Percentiles rank a stretch among this genome's conserved stretches.
These are phyloP conservation scores for Trachymyrmex septentrionalis DNA, from an alignment of 1,140 invertebrate species.

Conservation along the genomic window DNA sequence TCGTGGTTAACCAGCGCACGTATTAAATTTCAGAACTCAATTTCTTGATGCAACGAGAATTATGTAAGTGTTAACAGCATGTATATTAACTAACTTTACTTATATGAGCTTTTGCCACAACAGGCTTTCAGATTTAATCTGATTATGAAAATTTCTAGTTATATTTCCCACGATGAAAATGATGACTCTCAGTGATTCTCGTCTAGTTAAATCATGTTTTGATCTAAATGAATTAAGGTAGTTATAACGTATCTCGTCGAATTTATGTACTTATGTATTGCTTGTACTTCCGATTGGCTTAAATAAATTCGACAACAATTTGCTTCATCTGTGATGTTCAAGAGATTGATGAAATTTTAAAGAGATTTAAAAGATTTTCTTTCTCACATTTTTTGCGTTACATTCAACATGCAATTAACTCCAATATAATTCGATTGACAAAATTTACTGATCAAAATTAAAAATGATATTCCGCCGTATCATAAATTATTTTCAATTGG, in stretches of 20 bases:
- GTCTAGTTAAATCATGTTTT: background rate
- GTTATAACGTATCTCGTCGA: background rate
- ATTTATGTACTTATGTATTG: no score
- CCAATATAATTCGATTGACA: background rate
- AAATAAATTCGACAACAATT: slow-evolving; percentile 64
- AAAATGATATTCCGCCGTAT: slow-evolving; percentile 6
- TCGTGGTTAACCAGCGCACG: slow-evolving; percentile 28
- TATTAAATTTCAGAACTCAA: slow-evolving; percentile 32
- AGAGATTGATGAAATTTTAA: background rate
- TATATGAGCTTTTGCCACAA: background rate
- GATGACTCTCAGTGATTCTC: background rate
- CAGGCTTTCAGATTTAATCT: background rate
- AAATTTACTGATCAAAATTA: slow-evolving; percentile 2
- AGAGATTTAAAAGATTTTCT: background rate
- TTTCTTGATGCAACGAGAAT: background rate
- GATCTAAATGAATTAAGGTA: background rate
- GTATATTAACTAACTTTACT: slow-evolving; percentile 3
- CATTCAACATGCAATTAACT: slow-evolving; percentile 1
- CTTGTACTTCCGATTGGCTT: background rate
- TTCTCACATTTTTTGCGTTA: background rate
- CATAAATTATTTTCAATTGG: slow-evolving; percentile 1
- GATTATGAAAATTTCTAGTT: background rate
- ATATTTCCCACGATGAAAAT: background rate
- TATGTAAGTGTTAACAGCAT: background rate
- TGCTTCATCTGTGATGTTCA: background rate